Evolutionary conservation across 2,113 vertebrate species (phyloP).

Genomic region (Mesoclemmys tuberculata): DNA sequence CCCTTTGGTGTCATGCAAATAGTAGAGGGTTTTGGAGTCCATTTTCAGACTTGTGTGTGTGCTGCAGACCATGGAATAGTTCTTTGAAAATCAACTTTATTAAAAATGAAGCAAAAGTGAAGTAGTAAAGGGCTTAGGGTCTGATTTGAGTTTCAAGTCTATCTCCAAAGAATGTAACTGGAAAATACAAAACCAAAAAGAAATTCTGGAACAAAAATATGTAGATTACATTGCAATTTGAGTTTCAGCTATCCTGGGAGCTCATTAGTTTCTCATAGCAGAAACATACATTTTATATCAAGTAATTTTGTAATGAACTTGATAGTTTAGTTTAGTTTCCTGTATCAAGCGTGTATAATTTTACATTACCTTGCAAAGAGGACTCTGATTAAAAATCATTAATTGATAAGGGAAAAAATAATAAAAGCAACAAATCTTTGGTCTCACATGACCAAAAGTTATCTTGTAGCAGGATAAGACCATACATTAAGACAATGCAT

Average conservation of each 20-base stretch:
- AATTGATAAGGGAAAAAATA: conserved; percentile 18
- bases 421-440: background rate
- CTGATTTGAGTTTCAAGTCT: background rate
- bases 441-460: background rate
- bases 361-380: background rate
- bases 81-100: background rate
- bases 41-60: background rate
- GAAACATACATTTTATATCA: conserved; percentile 35
- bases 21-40: background rate
- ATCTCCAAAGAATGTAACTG: background rate
- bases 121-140: background rate
- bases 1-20: background rate
- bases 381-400: conserved; percentile 33
- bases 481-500: background rate
- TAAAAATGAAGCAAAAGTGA: background rate
- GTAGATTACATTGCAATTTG: background rate
- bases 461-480: background rate
- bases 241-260: conserved; percentile 44
- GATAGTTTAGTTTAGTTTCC: background rate
- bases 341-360: background rate
- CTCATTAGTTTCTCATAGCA: conserved; percentile 35
- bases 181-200: background rate
- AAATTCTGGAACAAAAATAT: background rate
- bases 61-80: background rate
- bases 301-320: conserved; percentile 33